Conservation (phyloP, 2,888 invertebrate genomes). For the Orgyia antiqua region DNA sequence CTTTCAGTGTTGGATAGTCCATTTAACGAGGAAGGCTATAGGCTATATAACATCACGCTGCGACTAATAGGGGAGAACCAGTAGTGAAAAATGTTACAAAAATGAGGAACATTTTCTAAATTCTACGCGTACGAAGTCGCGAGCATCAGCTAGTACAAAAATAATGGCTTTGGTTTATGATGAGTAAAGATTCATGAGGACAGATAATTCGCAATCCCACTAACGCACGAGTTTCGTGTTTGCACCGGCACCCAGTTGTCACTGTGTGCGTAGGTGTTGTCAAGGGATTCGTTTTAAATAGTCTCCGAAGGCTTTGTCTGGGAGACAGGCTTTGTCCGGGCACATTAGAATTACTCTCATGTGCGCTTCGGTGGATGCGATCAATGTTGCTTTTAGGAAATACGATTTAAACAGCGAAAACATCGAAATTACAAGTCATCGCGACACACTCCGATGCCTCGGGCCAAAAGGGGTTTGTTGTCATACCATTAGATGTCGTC, state of each 20-base stretch:
- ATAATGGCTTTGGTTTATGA: too few species aligned
- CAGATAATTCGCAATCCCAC: too few species aligned
- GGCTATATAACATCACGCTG: too few species aligned
- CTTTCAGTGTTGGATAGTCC: too few species aligned
- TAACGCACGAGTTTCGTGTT: constrained; percentile 7
- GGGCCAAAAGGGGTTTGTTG: constrained; percentile 69
- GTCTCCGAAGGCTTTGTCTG: constrained; percentile 59
- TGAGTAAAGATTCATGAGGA: too few species aligned
- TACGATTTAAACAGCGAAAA: constrained; percentile 76
- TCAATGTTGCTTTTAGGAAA: constrained; percentile 71
- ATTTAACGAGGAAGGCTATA: too few species aligned
- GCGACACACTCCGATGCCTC: constrained; percentile 64
- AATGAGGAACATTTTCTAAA: too few species aligned
- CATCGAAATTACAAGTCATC: constrained; percentile 74
- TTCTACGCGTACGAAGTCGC: too few species aligned
- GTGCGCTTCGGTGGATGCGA: constrained; percentile 54
- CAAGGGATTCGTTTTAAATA: constrained; percentile 67
- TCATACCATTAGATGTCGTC: constrained; percentile 55
- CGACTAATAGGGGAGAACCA: too few species aligned
- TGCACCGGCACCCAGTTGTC: constrained; percentile 27
- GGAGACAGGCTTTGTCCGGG: constrained; percentile 49
- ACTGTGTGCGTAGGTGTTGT: constrained; percentile 57
- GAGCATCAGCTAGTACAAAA: too few species aligned
- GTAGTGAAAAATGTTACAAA: too few species aligned
- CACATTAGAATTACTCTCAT: constrained; percentile 55